A percentile compares a stretch with the other conserved stretches of the same genome.
These are phyloP conservation scores for Cryptoblepharus egeriae DNA, from an alignment of 2,797 vertebrate species.

Conservation along the genomic window DNA sequence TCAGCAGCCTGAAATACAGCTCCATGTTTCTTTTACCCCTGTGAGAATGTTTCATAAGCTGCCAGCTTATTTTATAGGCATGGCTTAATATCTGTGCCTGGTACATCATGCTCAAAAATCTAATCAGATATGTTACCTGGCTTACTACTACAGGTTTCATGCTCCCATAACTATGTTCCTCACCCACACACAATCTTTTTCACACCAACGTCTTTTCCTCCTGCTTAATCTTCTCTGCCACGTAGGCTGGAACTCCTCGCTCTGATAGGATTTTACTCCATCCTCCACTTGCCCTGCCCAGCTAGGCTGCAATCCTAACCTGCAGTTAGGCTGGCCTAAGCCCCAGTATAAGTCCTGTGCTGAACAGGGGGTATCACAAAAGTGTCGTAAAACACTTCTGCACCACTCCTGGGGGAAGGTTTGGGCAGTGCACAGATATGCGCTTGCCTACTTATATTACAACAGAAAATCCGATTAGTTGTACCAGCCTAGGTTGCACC, in stretches of 20 bases:
- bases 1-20: neutral
- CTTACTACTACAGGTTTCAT: neutral
- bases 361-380: no score
- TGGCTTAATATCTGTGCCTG: neutral
- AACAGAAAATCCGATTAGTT: no score
- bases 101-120: rapidly evolving
- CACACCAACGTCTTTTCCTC: neutral
- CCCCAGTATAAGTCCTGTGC: no score
- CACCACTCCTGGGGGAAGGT: no score
- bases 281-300: neutral
- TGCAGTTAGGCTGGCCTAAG: no score
- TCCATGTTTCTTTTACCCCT: neutral
- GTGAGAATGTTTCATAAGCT: conserved; percentile 4
- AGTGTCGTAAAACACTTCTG: no score
- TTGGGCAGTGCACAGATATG: no score
- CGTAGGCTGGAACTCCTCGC: neutral
- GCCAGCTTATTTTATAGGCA: neutral
- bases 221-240: neutral
- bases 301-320: no score
- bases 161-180: neutral
- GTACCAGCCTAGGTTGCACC: no score
- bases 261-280: neutral
- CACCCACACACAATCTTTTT: neutral
- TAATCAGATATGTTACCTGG: neutral
- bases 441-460: no score